Evolutionary conservation across 2,888 invertebrate genomes (phyloP).

Genomic region (Tipula confusa): DNA sequence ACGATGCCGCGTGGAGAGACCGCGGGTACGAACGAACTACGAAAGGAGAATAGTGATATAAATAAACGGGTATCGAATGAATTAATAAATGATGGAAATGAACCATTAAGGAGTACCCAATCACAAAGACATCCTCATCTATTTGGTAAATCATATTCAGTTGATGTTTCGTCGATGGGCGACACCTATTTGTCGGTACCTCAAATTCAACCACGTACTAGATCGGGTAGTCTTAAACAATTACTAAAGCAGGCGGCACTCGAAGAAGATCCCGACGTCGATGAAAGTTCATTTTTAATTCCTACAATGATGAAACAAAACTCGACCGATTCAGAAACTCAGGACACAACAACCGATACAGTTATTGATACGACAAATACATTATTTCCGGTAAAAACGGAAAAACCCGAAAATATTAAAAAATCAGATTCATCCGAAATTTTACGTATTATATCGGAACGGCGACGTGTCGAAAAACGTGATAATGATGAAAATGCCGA

Average conservation of each 20-base stretch:
- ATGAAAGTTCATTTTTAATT: conserved; percentile 53
- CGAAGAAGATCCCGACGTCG: conserved; percentile 53
- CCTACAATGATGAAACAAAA: conserved; percentile 39
- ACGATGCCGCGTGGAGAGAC: neutral
- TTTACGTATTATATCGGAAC: conserved; percentile 49
- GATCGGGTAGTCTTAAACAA: conserved; percentile 55
- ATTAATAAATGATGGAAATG: conserved; percentile 31
- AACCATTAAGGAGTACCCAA: conserved; percentile 35
- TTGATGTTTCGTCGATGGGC: conserved; percentile 41
- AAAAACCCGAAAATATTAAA: conserved; percentile 38
- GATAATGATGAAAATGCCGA: conserved; percentile 49
- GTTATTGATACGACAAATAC: conserved; percentile 33
- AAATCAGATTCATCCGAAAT: conserved; percentile 50
- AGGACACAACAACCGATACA: conserved; percentile 30
- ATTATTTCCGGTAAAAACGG: neutral
- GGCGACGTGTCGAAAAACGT: conserved; percentile 47
- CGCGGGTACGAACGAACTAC: conserved; percentile 46
- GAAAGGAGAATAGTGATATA: neutral
- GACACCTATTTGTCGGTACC: conserved; percentile 46
- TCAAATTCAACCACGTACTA: conserved; percentile 48
- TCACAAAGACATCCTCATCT: conserved; percentile 38
- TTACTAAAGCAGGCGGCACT: conserved; percentile 56
- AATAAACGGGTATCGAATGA: conserved; percentile 47
- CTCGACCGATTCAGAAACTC: conserved; percentile 33
- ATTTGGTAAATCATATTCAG: conserved; percentile 46